Evolutionary conservation across 2,888 invertebrate genomes (phyloP).

Genomic region (Blastobasis adustella): DNA sequence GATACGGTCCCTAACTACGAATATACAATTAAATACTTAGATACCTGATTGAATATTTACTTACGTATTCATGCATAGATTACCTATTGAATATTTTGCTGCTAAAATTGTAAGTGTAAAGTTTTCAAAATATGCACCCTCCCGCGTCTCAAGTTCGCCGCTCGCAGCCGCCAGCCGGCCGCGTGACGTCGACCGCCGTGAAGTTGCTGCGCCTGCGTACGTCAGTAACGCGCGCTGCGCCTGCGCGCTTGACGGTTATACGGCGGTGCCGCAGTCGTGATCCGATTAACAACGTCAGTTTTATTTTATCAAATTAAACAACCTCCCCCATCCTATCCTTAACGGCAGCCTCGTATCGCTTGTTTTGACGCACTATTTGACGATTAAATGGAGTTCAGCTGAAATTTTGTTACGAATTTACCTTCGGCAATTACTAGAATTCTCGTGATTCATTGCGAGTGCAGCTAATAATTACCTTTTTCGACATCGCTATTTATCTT

Average conservation of each 20-base stretch:
- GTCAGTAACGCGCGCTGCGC: conserved; percentile 71
- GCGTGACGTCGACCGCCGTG: conserved; percentile 45
- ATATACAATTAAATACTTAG: too few relatives aligned
- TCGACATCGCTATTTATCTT: conserved; percentile 12
- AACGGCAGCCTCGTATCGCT: conserved; percentile 31
- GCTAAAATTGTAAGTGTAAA: too few relatives aligned
- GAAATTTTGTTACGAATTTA: conserved; percentile 1
- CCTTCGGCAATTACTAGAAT: conserved; percentile 21
- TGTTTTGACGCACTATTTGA: conserved; percentile 32
- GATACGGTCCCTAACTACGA: too few relatives aligned
- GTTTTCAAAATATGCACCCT: conserved; percentile 27
- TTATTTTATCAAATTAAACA: conserved; percentile 33
- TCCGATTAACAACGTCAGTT: conserved; percentile 74
- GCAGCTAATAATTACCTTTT: conserved; percentile 28
- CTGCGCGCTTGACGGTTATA: conserved; percentile 72
- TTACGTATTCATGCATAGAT: too few relatives aligned
- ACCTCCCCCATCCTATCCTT: conserved; percentile 7
- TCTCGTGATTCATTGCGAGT: conserved; percentile 30
- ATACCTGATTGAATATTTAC: too few relatives aligned
- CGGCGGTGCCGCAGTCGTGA: conserved; percentile 72
- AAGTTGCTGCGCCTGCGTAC: conserved; percentile 63
- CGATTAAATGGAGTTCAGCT: not conserved
- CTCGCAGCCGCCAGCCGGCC: too few relatives aligned
- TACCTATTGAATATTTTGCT: too few relatives aligned
- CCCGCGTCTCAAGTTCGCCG: conserved; percentile 15